phyloP scores from a whole-genome alignment of 2,888 invertebrate species.

The Pristionchus fissidentatus region DNA sequence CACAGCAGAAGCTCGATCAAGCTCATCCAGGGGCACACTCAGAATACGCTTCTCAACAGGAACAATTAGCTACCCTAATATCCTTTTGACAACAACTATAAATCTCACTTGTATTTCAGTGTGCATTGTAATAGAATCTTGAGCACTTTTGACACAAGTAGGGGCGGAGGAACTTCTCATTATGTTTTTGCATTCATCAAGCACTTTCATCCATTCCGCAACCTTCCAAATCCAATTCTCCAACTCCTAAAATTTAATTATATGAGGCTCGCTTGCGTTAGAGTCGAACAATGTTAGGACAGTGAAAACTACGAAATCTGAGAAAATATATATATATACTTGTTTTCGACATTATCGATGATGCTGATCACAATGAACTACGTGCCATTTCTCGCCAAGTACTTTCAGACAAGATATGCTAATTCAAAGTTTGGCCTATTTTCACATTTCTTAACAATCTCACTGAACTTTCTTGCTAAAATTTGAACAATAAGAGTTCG shows the following conservation, averaged over 20 bases:
- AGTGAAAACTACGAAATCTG: too few relatives aligned
- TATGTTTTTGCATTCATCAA: constrained; percentile 81
- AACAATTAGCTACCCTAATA: not conserved
- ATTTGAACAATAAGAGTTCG: too few relatives aligned
- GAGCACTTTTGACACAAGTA: constrained; percentile 92
- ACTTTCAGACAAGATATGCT: too few relatives aligned
- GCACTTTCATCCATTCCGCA: constrained; percentile 81
- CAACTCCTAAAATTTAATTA: constrained; percentile 81
- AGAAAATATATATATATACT: too few relatives aligned
- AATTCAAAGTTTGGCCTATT: too few relatives aligned
- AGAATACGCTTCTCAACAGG: constrained; percentile 92
- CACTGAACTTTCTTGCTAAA: too few relatives aligned
- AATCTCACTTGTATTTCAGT: constrained; percentile 92
- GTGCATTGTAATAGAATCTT: constrained; percentile 92
- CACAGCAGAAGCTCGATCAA: constrained; percentile 88
- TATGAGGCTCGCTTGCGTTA: too few relatives aligned
- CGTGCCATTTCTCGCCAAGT: too few relatives aligned
- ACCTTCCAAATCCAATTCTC: constrained; percentile 97
- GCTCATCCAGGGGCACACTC: constrained; percentile 92
- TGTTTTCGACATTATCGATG: too few relatives aligned
- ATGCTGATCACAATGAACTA: too few relatives aligned
- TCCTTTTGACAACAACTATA: not conserved
- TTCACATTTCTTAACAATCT: too few relatives aligned
- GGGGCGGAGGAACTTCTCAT: constrained; percentile 93
- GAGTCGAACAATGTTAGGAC: too few relatives aligned